phyloP scores from a whole-genome alignment of 2,113 vertebrate genomes.

The Accipiter virgatus region DNA sequence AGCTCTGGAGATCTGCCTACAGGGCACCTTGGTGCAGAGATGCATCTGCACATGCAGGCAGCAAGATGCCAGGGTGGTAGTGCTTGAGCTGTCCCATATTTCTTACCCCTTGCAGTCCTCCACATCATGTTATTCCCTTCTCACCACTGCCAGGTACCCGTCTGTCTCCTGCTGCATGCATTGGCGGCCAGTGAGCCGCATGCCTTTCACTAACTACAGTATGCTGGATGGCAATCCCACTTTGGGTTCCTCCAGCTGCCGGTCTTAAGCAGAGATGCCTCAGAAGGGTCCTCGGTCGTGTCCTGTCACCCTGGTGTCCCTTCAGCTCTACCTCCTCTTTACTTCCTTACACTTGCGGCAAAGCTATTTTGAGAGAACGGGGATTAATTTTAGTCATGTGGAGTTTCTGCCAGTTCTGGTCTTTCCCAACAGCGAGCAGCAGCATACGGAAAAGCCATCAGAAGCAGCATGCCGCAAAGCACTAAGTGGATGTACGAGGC shows the following conservation, averaged over 20 bases:
- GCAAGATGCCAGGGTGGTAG: neutral
- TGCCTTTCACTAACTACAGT: neutral
- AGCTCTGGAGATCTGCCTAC: neutral
- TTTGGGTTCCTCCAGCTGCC: neutral
- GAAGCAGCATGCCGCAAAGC: neutral
- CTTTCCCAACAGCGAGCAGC: neutral
- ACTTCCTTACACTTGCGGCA: neutral
- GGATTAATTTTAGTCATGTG: neutral
- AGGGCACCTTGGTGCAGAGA: neutral
- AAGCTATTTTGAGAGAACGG: neutral
- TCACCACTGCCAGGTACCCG: neutral
- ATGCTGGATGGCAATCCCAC: neutral
- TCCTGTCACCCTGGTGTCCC: neutral
- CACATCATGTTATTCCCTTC: neutral
- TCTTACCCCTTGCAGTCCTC: neutral
- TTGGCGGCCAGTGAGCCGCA: rapidly evolving
- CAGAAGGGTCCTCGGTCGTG: neutral
- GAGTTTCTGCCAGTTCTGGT: neutral
- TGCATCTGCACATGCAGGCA: neutral
- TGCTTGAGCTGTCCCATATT: rapidly evolving
- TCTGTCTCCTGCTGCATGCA: rapidly evolving
- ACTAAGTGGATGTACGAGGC: neutral
- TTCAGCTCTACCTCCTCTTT: neutral
- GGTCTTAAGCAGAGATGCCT: neutral
- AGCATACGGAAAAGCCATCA: neutral